Evolutionary conservation across 2,888 invertebrate genomes (phyloP).

Genomic region (Drosophila atroscutellata): DNA sequence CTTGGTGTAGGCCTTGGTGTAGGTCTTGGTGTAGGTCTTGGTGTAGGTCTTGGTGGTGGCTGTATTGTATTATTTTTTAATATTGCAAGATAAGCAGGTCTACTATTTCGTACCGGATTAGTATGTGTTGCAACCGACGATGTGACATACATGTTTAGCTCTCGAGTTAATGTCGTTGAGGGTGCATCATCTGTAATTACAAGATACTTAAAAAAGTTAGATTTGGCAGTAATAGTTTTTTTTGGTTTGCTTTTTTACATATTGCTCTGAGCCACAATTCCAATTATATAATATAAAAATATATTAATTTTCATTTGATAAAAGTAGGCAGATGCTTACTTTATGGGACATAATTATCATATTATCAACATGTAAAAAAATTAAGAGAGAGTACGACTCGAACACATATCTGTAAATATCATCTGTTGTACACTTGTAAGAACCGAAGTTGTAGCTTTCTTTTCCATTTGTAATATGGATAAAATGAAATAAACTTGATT

Average conservation of each 20-base stretch:
- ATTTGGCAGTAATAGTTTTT: background rate
- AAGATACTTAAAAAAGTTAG: background rate
- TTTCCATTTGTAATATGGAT: background rate
- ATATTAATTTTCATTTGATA: background rate
- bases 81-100: background rate
- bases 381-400: background rate
- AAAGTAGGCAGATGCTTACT: background rate
- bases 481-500: background rate
- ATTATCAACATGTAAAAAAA: background rate
- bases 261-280: too few relatives aligned
- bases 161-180: constrained; percentile 28
- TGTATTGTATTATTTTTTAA: too few relatives aligned
- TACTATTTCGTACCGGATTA: background rate
- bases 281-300: too few relatives aligned
- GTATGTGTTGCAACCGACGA: background rate
- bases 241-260: background rate
- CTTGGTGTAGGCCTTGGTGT: background rate
- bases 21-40: background rate
- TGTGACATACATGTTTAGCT: constrained; percentile 34
- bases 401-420: background rate
- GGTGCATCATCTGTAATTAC: constrained; percentile 38
- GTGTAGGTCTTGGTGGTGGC: background rate
- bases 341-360: background rate
- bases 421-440: background rate
- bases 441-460: background rate